Evolutionary conservation across 2,888 invertebrate species (phyloP), one percentile per base, ranked within the genome.

Genomic region (Rhagonycha fulva): DNA sequence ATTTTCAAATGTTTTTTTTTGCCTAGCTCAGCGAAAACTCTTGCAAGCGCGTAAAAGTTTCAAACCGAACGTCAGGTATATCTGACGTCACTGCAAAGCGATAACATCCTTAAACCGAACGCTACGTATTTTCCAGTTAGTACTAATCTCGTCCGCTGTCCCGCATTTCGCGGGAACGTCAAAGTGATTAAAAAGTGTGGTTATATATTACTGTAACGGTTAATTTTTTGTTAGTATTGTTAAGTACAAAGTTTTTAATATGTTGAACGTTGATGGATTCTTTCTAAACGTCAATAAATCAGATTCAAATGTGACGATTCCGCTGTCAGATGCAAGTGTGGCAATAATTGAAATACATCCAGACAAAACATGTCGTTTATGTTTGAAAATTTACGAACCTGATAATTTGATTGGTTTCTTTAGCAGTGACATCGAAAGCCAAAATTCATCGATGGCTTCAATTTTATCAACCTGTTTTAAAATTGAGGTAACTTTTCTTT

Each of bases 201-300:
- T 19, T 19, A 19, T 19, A 2, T 19, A 19, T 19, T 19, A 19
- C 2, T 2, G 1, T 19, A 19, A 19, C 19, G 19, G 19, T 19
- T 19, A 19, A 19, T 19, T 19, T 19, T 19, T 19, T 19, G 19
- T 19, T 19, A 19, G 2, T 19, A 19, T 19, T 19, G 19, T 2
- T 19, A 19, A 19, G n/a, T n/a, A n/a, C 2, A 19, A 19, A 19
- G 7, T 26, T 26, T 19, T 14, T 1, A 71, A 9, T n/a, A 72
- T 72, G 72, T 62, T 72, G 9, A 68, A 26, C 19, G 72, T 72
- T 14, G 67, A 72, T n/a, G 72, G 68, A 14, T n/a, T 72, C 19
- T 68, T 72, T 23, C 23, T 72, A 19, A 19, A 72, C 26, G 68
- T 62, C n/a, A 62, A 68, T 7, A 61, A 72, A n/a, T 10, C 11